A percentile compares a stretch with the other conserved stretches of the same genome.
Conservation (phyloP, 2,113 vertebrate genomes). For the Rhombomys opimus region DNA sequence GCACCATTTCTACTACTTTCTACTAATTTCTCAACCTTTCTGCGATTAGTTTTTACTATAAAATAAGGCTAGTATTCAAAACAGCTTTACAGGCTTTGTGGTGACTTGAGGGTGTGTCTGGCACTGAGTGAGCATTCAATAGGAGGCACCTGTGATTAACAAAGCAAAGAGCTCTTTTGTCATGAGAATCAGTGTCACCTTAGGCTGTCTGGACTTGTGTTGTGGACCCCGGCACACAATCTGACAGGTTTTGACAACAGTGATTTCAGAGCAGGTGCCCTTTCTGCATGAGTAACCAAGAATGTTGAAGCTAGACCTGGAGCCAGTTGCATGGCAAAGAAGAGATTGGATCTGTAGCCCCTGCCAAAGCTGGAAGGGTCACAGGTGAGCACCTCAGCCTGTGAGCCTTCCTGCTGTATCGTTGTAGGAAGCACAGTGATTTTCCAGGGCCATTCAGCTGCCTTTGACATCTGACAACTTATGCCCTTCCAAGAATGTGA, state of each 20-base stretch:
- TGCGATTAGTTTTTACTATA: background rate
- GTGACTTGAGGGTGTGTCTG: background rate
- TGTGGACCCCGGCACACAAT: background rate
- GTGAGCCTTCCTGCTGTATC: fast-evolving
- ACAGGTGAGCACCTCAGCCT: background rate
- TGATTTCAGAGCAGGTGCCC: background rate
- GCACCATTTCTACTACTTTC: background rate
- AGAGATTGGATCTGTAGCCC: background rate
- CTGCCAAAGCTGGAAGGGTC: background rate
- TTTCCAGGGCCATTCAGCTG: slow-evolving; percentile 83
- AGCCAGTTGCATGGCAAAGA: background rate
- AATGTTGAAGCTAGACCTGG: background rate
- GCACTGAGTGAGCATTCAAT: background rate
- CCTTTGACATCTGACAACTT: slow-evolving; percentile 72
- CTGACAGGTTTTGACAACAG: background rate
- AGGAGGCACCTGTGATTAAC: background rate
- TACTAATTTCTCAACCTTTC: background rate
- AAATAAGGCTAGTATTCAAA: background rate
- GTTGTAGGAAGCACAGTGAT: slow-evolving; percentile 80
- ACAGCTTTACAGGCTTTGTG: background rate
- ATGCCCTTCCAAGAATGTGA: slow-evolving; percentile 53
- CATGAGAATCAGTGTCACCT: background rate
- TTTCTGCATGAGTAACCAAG: background rate
- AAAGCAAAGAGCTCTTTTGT: background rate
- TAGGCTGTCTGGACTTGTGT: slow-evolving; percentile 62